Conservation (phyloP, 2,797 vertebrate species). For the Girardinus metallicus region DNA sequence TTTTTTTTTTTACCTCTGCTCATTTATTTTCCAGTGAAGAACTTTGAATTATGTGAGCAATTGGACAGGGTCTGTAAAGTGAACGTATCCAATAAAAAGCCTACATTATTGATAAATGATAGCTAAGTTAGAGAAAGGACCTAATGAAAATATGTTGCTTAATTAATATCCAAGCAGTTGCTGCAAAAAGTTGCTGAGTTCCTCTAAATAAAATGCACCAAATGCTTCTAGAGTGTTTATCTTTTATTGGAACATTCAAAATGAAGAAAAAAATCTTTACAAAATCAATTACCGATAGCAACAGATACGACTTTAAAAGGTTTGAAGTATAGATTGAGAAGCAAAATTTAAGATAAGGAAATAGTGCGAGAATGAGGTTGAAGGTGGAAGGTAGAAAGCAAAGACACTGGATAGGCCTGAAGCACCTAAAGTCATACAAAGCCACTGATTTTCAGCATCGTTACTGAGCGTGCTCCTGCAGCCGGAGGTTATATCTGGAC, state of each 20-base stretch:
- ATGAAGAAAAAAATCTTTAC: conserved; percentile 56
- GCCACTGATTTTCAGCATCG: conserved; percentile 1
- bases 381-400: conserved; percentile 27
- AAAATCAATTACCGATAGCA: conserved; percentile 62
- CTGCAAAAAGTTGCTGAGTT: background rate
- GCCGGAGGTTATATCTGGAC: conserved; percentile 31
- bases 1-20: background rate
- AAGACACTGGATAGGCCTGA: conserved; percentile 26
- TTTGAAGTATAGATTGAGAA: conserved; percentile 54
- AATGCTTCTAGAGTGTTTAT: conserved; percentile 67
- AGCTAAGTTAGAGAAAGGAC: background rate
- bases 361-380: conserved; percentile 40
- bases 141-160: background rate
- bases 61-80: background rate
- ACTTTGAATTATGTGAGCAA: background rate
- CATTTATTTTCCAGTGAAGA: background rate
- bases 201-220: conserved; percentile 14
- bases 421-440: conserved; percentile 32
- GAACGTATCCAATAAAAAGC: background rate
- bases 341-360: conserved; percentile 43
- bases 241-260: conserved; percentile 80
- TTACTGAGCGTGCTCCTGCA: conserved; percentile 37
- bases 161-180: background rate
- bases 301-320: conserved; percentile 40
- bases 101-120: background rate